Conservation (phyloP, 2,113 vertebrate species). For the Ibidorhyncha struthersii region DNA sequence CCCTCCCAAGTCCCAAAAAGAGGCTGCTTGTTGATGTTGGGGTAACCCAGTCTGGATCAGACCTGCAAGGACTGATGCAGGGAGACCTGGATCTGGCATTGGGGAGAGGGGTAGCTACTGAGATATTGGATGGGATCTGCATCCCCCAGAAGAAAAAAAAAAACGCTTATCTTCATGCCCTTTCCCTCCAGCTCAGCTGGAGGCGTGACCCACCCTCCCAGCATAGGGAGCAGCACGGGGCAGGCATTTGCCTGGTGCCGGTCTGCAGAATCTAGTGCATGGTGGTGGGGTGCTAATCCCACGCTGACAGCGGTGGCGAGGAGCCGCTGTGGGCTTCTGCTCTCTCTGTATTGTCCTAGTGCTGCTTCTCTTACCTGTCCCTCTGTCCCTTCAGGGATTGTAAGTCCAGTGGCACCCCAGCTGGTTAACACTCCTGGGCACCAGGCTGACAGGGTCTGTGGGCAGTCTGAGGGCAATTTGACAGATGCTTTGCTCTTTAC, state of each 20-base stretch:
- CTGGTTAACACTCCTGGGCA: neutral
- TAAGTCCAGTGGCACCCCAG: neutral
- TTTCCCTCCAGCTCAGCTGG: neutral
- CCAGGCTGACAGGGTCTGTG: neutral
- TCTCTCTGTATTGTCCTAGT: neutral
- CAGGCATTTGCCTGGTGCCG: neutral
- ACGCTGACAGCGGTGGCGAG: neutral
- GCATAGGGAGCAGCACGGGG: neutral
- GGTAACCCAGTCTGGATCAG: neutral
- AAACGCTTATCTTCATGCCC: neutral
- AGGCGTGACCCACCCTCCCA: neutral
- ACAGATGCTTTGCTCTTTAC: neutral
- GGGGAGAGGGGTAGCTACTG: neutral
- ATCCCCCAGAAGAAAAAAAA: neutral
- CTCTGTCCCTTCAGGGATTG: neutral
- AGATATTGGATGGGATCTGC: neutral
- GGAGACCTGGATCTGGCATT: rapidly evolving
- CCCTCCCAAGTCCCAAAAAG: neutral
- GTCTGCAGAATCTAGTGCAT: neutral
- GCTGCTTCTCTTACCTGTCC: neutral
- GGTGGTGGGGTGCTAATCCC: neutral
- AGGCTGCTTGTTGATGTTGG: neutral
- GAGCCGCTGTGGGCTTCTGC: neutral
- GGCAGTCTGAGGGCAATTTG: neutral
- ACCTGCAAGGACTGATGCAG: neutral